phyloP scores from a whole-genome alignment of 2,113 vertebrate genomes.

The Prochilodus magdalenae region DNA sequence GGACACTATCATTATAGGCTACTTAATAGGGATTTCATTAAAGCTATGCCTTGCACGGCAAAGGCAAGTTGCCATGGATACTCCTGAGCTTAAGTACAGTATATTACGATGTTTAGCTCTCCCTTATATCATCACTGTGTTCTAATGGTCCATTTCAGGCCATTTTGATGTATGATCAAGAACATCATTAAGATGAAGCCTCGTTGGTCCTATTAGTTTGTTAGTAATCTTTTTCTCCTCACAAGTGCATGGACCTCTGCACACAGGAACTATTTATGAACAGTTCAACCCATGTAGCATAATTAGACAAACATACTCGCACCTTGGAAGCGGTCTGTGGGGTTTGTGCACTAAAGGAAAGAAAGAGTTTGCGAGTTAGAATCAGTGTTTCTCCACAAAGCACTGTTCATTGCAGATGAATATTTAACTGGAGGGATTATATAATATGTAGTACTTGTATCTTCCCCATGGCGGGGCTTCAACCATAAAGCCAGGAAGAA shows the following conservation, averaged over 20 bases:
- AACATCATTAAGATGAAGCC: slow-evolving; percentile 58
- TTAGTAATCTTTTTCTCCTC: slow-evolving; percentile 34
- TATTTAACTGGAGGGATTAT: neutral
- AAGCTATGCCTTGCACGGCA: slow-evolving; percentile 70
- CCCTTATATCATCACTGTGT: slow-evolving; percentile 77
- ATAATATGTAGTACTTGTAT: neutral
- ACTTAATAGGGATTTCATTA: slow-evolving; percentile 83
- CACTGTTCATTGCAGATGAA: neutral
- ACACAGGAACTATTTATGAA: neutral
- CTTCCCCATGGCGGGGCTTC: neutral
- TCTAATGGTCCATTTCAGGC: slow-evolving; percentile 76
- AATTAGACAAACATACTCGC: slow-evolving; percentile 16
- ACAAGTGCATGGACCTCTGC: neutral
- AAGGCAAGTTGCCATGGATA: slow-evolving; percentile 82
- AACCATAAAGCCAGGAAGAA: neutral
- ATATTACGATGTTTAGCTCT: slow-evolving; percentile 75
- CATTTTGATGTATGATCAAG: slow-evolving; percentile 70
- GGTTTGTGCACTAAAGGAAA: neutral
- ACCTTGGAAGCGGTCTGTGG: neutral
- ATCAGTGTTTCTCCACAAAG: neutral
- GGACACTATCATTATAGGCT: slow-evolving; percentile 79
- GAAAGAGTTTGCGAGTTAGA: neutral
- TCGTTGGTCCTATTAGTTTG: slow-evolving; percentile 37
- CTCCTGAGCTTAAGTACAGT: slow-evolving; percentile 76
- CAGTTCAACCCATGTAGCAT: neutral